Conservation (phyloP, 2,888 invertebrate species). For the Amphipyra berbera region DNA sequence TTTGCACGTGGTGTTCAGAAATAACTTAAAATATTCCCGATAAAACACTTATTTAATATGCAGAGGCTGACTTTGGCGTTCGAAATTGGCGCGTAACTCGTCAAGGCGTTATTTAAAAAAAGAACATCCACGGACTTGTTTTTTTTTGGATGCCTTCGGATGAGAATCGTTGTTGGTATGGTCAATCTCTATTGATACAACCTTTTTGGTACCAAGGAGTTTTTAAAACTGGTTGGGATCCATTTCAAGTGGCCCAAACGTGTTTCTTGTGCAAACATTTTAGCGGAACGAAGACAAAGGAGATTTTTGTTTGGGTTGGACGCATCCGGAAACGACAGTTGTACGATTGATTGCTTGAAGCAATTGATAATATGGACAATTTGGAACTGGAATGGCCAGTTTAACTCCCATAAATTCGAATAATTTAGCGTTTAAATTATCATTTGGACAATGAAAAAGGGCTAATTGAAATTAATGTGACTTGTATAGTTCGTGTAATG, state of each 20-base stretch:
- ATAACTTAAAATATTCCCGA: conserved; percentile 24
- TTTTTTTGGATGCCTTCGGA: background rate
- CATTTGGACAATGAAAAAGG: too few relatives aligned
- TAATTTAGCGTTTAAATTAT: conserved; percentile 4
- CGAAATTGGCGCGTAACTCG: conserved; percentile 12
- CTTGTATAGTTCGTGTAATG: too few relatives aligned
- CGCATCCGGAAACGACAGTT: conserved; percentile 51
- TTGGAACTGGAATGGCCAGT: conserved; percentile 1
- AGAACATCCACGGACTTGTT: too few relatives aligned
- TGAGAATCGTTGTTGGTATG: conserved; percentile 6
- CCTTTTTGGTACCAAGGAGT: conserved; percentile 30
- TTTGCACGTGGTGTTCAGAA: conserved; percentile 42
- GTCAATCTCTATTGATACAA: conserved; percentile 29
- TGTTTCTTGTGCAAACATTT: conserved; percentile 56
- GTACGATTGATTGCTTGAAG: conserved; percentile 35
- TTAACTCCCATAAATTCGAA: background rate
- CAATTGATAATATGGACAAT: conserved; percentile 11
- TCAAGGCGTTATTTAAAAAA: conserved; percentile 2
- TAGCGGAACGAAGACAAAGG: conserved; percentile 55
- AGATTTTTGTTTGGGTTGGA: conserved; percentile 48
- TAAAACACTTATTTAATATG: conserved; percentile 6
- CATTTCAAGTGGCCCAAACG: conserved; percentile 30
- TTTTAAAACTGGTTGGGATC: conserved; percentile 41
- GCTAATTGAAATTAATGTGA: too few relatives aligned
- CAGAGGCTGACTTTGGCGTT: background rate